phyloP scores from a whole-genome alignment of 2,113 vertebrate genomes.

The Apteryx owenii region DNA sequence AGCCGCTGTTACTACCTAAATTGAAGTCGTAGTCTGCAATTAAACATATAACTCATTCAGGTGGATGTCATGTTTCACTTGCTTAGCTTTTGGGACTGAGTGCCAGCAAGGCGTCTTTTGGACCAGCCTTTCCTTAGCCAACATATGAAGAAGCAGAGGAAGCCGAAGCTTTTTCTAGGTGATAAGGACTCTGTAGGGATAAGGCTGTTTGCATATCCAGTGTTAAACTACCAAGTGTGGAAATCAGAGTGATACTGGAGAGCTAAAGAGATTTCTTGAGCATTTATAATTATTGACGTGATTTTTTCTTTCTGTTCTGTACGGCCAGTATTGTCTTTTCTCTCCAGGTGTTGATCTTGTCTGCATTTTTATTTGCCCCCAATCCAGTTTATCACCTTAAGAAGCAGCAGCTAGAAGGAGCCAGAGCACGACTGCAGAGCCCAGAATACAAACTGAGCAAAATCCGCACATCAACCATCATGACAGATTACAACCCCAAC shows the following conservation, averaged over 20 bases:
- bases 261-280: background rate
- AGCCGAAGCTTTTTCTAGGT: background rate
- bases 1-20: background rate
- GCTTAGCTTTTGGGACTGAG: background rate
- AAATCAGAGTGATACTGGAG: background rate
- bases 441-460: slow-evolving; percentile 92
- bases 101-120: background rate
- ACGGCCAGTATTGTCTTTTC: background rate
- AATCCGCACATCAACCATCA: slow-evolving; percentile 89
- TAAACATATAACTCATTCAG: background rate
- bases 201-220: background rate
- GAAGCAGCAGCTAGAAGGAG: slow-evolving; percentile 84
- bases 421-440: slow-evolving; percentile 82
- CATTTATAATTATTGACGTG: background rate
- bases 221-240: background rate
- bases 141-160: background rate
- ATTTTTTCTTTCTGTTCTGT: background rate
- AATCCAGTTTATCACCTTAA: slow-evolving; percentile 87
- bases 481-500: slow-evolving; percentile 94
- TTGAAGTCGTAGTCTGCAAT: background rate
- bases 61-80: background rate
- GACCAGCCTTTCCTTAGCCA: background rate
- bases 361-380: background rate
- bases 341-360: background rate
- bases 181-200: background rate